Percentiles rank a stretch among this genome's conserved stretches.
phyloP scores from a whole-genome alignment of 2,888 invertebrate species.

The Sabellastarte sp. region DNA sequence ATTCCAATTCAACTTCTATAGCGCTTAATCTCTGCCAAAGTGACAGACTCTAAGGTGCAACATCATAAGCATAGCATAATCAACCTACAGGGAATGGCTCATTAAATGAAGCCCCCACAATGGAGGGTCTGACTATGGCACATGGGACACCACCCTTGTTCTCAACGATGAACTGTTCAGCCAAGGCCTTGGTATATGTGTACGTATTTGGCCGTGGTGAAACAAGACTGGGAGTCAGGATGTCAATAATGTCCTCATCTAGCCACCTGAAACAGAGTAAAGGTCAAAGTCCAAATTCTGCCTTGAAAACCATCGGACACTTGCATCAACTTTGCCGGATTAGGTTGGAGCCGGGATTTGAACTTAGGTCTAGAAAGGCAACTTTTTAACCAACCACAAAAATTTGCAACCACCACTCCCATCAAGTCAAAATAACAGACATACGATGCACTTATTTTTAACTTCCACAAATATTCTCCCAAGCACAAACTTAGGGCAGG shows the following conservation, averaged over 20 bases:
- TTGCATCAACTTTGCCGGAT: background rate
- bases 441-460: too few relatives aligned
- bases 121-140: slow-evolving; percentile 80
- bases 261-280: slow-evolving; percentile 52
- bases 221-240: slow-evolving; percentile 57
- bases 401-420: too few relatives aligned
- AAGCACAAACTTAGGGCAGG: too few relatives aligned
- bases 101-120: slow-evolving; percentile 73
- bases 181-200: slow-evolving; percentile 81
- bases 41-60: too few relatives aligned
- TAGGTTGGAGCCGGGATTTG: too few relatives aligned
- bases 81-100: slow-evolving; percentile 52
- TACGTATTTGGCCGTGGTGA: slow-evolving; percentile 84
- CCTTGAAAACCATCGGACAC: too few relatives aligned
- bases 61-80: background rate
- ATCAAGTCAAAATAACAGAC: too few relatives aligned
- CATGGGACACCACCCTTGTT: slow-evolving; percentile 72
- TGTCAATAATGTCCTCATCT: slow-evolving; percentile 56
- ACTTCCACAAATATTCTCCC: too few relatives aligned
- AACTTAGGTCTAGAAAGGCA: too few relatives aligned
- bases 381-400: too few relatives aligned
- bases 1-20: too few relatives aligned
- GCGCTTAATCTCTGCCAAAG: too few relatives aligned
- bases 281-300: background rate
- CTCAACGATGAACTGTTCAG: slow-evolving; percentile 76